Base-by-base conservation (phyloP, 2,113 vertebrate genomes). In the Rhodinocichla rosea region DNA sequence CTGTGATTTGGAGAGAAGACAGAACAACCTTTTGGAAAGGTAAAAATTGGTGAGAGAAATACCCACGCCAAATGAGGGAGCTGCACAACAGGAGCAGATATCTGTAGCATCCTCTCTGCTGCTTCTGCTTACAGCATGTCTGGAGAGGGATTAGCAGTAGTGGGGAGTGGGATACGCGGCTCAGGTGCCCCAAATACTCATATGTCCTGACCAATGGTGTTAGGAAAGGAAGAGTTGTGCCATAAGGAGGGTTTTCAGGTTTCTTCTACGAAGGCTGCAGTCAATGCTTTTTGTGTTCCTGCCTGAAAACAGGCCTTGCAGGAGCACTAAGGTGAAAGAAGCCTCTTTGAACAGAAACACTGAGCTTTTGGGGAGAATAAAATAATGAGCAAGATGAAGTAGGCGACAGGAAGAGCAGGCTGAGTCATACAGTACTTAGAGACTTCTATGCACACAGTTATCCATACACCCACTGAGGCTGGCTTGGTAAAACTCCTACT, bases 31-130 rank as follows among this genome's bases (percentile, higher is more conserved):
- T 71, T 68, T 5, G 6, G 20, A 80, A 35, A 71, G 7, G 16
- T 55, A 60, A 77, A 60, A 73, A 39, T 14, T 13, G 10, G 11
- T n/a, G 22, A 55, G 32, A 90, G 39, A 40, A 64, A 62, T 78
- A 23, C 18, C 13, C 1, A 2, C 11, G 53, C 2, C 1, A 11
- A 44, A 45, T 13, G 6, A n/a, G 7, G 56, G 26, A 82, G 6
- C n/a, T 67, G 5, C 20, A 22, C 37, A 57, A 12, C 26, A 52
- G 40, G 37, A 60, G 10, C 8, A 32, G 21, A 15, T 39, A 19
- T 39, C 45, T 21, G 18, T 26, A 42, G 13, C 1, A 20, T 35
- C 30, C 24, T 50, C 32, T 39, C 40, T 49, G 18, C 21, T 5
- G 15, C 17, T 64, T 47, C 49, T 45, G 44, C 62, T 50, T 50